These are phyloP conservation scores for Ernsta delagoae DNA, from an alignment of 2,888 invertebrate genomes.

Conservation along the genomic window DNA sequence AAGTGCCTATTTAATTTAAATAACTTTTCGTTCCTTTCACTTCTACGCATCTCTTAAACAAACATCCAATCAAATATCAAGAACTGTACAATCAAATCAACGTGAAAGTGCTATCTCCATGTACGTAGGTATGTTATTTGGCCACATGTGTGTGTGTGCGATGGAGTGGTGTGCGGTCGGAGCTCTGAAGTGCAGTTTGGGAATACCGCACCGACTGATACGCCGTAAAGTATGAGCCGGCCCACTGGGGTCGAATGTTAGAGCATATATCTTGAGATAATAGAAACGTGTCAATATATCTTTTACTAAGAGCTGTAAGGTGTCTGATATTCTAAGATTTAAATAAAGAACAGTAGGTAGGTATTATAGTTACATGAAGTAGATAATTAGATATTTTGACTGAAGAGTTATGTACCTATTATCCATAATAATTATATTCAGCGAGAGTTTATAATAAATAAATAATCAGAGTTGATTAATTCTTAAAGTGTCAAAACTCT, in stretches of 20 bases:
- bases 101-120: conserved; percentile 31
- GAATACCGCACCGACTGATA: conserved; percentile 84
- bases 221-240: conserved; percentile 69
- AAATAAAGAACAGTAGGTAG: too few relatives aligned
- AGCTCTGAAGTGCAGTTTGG: conserved; percentile 83
- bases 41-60: conserved; percentile 1
- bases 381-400: too few relatives aligned
- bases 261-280: conserved; percentile 41
- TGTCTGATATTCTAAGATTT: too few relatives aligned
- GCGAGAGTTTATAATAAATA: too few relatives aligned
- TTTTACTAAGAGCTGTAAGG: neutral
- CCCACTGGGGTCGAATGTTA: conserved; percentile 20
- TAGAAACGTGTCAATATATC: neutral
- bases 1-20: neutral
- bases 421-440: too few relatives aligned
- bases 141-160: conserved; percentile 41
- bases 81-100: conserved; percentile 35
- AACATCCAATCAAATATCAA: conserved; percentile 33
- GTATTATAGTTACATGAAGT: too few relatives aligned
- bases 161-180: conserved; percentile 61
- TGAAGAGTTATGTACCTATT: neutral
- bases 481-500: too few relatives aligned
- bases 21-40: neutral
- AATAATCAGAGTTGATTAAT: too few relatives aligned
- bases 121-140: conserved; percentile 41